phyloP scores from a whole-genome alignment of 2,888 invertebrate species.

The Rugalucina vietnamica region DNA sequence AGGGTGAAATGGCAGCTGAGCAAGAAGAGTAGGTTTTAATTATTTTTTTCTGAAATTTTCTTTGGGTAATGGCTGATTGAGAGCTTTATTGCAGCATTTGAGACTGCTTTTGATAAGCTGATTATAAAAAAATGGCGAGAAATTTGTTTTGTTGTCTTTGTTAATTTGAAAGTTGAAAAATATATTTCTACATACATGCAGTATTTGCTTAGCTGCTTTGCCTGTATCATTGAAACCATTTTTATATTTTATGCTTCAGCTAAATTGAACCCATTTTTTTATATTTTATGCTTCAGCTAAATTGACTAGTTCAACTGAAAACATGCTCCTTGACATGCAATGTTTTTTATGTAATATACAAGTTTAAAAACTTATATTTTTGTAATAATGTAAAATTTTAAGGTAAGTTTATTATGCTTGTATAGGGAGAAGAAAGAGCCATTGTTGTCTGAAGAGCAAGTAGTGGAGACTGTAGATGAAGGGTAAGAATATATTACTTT shows the following conservation, averaged over 20 bases:
- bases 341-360: background rate
- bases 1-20: slow-evolving; percentile 48
- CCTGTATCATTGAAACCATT: too few relatives aligned
- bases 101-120: background rate
- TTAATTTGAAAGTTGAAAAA: too few relatives aligned
- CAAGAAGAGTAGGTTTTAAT: too few relatives aligned
- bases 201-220: too few relatives aligned
- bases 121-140: too few relatives aligned
- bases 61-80: background rate
- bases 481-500: slow-evolving; percentile 31
- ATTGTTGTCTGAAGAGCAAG: slow-evolving; percentile 54
- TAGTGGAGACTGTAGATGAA: slow-evolving; percentile 63
- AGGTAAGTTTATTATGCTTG: background rate
- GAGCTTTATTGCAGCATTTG: background rate
- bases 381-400: background rate
- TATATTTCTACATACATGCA: too few relatives aligned
- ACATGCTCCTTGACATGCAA: background rate
- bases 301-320: background rate
- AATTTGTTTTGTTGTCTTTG: too few relatives aligned
- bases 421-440: slow-evolving; percentile 64
- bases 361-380: background rate
- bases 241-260: too few relatives aligned
- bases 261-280: too few relatives aligned
- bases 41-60: background rate
- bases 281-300: too few relatives aligned